A percentile compares a stretch with the other conserved stretches of the same genome.
phyloP scores from a whole-genome alignment of 2,888 invertebrate species.

The Platypus cylindrus region DNA sequence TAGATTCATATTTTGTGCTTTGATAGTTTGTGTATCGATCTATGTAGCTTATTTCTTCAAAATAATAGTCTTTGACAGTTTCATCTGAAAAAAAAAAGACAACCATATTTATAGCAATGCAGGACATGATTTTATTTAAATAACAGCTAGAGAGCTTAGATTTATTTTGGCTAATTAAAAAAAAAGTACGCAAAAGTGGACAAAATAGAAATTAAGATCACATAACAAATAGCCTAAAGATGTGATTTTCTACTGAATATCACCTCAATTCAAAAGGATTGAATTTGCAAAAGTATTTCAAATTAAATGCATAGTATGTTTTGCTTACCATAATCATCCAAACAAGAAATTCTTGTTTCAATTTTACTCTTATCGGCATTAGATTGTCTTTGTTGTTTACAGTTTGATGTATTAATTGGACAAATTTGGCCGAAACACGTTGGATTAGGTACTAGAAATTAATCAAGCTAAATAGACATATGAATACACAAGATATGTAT shows the following conservation, averaged over 20 bases:
- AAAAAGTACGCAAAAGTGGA: too few species aligned
- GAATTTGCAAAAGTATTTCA: too few species aligned
- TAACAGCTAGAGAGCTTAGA: background rate
- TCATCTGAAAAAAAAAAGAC: conserved; percentile 13
- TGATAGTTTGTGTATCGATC: conserved; percentile 16
- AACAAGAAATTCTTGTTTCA: conserved; percentile 17
- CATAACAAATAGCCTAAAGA: too few species aligned
- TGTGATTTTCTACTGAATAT: too few species aligned
- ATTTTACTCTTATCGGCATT: conserved; percentile 13
- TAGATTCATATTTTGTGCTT: conserved; percentile 12
- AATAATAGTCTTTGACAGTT: conserved; percentile 18
- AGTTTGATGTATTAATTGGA: conserved; percentile 16
- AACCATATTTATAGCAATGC: too few species aligned
- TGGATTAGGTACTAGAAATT: conserved; percentile 3
- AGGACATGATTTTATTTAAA: too few species aligned
- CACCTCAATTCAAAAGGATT: too few species aligned
- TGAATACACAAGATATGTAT: too few species aligned
- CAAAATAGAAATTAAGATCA: too few species aligned
- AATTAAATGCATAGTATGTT: too few species aligned
- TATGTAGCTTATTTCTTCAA: conserved; percentile 16
- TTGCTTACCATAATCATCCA: conserved; percentile 18
- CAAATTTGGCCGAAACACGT: conserved; percentile 18
- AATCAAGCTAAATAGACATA: background rate
- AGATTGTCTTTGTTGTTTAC: conserved; percentile 18
- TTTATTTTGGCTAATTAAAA: too few species aligned